Evolutionary conservation across 2,888 invertebrate genomes (phyloP), one percentile per base, ranked within the genome.

Genomic region (Alcis repandata): DNA sequence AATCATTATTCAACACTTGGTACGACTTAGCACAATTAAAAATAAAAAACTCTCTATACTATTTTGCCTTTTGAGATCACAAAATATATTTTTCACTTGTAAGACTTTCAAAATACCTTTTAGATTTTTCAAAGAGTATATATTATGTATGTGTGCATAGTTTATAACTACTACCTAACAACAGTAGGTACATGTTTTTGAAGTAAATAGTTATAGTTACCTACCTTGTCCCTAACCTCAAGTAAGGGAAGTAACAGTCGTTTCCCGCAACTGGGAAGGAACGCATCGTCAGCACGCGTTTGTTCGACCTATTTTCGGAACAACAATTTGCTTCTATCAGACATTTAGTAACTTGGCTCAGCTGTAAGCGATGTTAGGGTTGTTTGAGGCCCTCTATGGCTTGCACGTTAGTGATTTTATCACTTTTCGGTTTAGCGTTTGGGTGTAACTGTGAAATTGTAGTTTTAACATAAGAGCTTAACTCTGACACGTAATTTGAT

Each of bases 281-380:
- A 17, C 46, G 67, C 67, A 17, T 17, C 43, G 53, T 63, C 59
- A 66, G 57, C 49, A 36, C 56, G 43, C 63, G 49, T 61, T 70
- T 56, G 61, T 68, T 66, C 63, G 67, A 65, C 67, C 68, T 65
- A 60, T 65, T 65, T 68, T 45, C 59, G 52, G 64, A 66, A 59
- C 51, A 66, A 57, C 51, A 63, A 68, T 71, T 68, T 63, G 63
- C 64, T 58, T 54, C 58, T 60, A 64, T 63, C 62, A 60, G 49
- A 38, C 45, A 38, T 60, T 60, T 60, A 33, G 60, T 32, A 59
- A 46, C 53, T 46, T 53, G 45, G 60, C 52, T 59, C 49, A 36
- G 43, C 32, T 38, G 53, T 46, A 59, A 19, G 19, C 36, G 36
- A 19, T 52, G 51, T 43, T 52, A 59, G 20, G 49, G 40, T 51